Evolutionary conservation across 2,888 invertebrate species (phyloP).

Genomic region (Parascotia fuliginaria): DNA sequence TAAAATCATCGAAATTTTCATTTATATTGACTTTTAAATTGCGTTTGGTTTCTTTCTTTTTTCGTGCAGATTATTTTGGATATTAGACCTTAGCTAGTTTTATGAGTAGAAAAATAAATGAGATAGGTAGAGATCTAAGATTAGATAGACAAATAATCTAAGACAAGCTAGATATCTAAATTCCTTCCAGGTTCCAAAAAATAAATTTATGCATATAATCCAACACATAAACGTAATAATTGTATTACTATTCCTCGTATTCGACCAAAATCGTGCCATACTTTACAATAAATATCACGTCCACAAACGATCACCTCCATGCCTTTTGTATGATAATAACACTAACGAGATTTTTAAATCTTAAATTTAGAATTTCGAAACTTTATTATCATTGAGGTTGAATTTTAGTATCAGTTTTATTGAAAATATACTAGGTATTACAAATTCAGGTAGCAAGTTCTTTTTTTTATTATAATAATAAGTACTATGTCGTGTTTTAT

Average conservation of each 20-base stretch:
- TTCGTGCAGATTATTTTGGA: no score
- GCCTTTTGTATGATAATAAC: constrained; percentile 43
- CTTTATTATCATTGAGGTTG: constrained; percentile 24
- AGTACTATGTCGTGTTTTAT: background rate
- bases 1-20: constrained; percentile 11
- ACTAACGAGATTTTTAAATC: constrained; percentile 19
- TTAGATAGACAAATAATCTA: no score
- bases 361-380: constrained; percentile 10
- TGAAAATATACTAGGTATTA: background rate
- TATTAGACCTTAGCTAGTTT: no score
- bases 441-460: background rate
- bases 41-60: no score
- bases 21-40: no score
- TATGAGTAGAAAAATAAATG: no score
- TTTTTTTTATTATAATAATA: background rate
- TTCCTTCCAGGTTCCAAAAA: no score
- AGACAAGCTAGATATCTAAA: no score
- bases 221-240: no score
- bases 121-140: no score
- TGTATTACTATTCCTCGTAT: constrained; percentile 28
- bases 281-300: constrained; percentile 30
- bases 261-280: constrained; percentile 23
- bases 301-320: constrained; percentile 26
- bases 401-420: constrained; percentile 3
- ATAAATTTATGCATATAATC: no score